These are phyloP conservation scores for Centropus unirufus DNA, from an alignment of 2,113 vertebrate species.

Conservation along the genomic window DNA sequence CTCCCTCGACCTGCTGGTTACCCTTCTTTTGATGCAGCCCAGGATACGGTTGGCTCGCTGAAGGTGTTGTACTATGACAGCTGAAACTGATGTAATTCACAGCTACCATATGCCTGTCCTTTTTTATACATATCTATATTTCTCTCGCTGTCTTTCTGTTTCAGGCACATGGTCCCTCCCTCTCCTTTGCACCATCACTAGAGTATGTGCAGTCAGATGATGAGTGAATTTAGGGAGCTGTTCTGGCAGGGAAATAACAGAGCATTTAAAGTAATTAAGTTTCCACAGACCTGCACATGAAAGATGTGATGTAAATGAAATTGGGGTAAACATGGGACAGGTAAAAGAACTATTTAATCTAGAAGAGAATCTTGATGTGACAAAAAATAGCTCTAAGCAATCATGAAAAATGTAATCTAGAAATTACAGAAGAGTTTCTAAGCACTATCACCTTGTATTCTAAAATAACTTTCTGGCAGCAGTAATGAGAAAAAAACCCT, in stretches of 20 bases:
- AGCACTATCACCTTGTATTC: background rate
- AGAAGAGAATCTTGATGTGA: background rate
- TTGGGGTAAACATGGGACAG: background rate
- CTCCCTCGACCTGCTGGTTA: too few relatives aligned
- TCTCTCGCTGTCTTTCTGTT: background rate
- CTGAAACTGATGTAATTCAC: background rate
- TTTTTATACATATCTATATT: background rate
- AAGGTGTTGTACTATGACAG: background rate
- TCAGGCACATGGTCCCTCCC: background rate
- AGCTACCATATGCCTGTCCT: background rate
- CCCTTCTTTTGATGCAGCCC: too few relatives aligned
- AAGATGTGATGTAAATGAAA: background rate
- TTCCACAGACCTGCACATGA: background rate
- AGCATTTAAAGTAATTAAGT: slow-evolving; percentile 8
- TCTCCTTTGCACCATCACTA: background rate
- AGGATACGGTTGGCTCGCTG: background rate
- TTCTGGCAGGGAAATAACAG: background rate
- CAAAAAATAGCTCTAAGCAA: background rate
- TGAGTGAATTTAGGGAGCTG: background rate
- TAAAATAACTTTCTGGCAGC: background rate
- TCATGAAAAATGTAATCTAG: background rate
- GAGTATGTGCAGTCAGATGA: background rate
- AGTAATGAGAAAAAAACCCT: background rate
- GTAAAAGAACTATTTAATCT: slow-evolving; percentile 20
- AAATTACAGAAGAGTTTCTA: slow-evolving; percentile 4